These are phyloP conservation scores for Xanthia icteritia DNA, from an alignment of 2,888 invertebrate species.

Conservation along the genomic window DNA sequence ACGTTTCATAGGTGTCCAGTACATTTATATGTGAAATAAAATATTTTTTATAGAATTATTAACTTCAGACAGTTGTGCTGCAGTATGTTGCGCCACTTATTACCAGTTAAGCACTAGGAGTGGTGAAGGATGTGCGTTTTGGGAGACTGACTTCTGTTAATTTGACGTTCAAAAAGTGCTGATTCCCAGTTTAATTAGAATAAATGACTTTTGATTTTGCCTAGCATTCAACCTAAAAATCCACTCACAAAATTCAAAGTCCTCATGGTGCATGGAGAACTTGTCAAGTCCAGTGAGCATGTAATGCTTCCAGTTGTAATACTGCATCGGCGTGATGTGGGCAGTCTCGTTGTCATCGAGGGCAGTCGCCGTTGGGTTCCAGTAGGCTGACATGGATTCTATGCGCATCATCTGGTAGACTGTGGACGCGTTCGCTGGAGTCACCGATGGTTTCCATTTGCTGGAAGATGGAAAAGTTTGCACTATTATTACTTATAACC, in stretches of 20 bases:
- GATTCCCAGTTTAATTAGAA: not conserved
- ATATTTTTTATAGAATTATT: too few species aligned
- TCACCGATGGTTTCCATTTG: conserved; percentile 94
- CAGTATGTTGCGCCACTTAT: not conserved
- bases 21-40: too few species aligned
- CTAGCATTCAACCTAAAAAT: not conserved
- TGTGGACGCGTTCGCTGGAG: conserved; percentile 89
- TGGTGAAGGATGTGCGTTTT: not conserved
- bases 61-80: not conserved
- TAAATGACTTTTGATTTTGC: not conserved
- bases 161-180: not conserved
- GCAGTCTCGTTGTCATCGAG: conserved; percentile 89
- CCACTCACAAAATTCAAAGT: conserved; percentile 94
- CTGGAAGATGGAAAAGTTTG: conserved; percentile 76
- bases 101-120: not conserved
- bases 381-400: conserved; percentile 94
- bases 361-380: conserved; percentile 92
- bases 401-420: conserved; percentile 94
- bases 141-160: not conserved
- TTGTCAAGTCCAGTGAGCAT: conserved; percentile 94
- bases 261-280: conserved; percentile 94
- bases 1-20: too few species aligned
- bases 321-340: conserved; percentile 89
- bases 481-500: not conserved
- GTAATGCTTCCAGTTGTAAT: conserved; percentile 93